phyloP scores from a whole-genome alignment of 2,888 invertebrate genomes.

The Azorinus chamasolen region DNA sequence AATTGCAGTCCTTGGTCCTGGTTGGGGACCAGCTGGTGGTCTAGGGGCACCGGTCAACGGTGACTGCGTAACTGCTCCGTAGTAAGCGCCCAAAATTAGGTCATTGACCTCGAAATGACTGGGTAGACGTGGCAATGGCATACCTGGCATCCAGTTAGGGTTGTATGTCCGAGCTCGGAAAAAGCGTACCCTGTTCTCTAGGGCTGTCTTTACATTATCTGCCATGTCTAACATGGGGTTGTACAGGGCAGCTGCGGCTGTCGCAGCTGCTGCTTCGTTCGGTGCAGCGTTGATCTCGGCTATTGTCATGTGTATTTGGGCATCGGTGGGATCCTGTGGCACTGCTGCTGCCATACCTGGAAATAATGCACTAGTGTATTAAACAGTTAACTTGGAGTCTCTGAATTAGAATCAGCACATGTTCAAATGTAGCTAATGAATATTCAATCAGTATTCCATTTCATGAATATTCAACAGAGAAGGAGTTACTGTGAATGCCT shows the following conservation, averaged over 20 bases:
- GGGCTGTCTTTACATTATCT: constrained; percentile 40
- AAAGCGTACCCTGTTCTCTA: constrained; percentile 47
- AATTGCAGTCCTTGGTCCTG: constrained; percentile 36
- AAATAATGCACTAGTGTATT: too few relatives aligned
- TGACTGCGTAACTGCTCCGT: constrained; percentile 28
- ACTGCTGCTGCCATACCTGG: too few relatives aligned
- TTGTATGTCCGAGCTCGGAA: constrained; percentile 41
- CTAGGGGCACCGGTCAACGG: background rate
- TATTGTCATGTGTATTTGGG: constrained; percentile 42
- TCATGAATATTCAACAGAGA: too few relatives aligned
- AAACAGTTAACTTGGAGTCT: too few relatives aligned
- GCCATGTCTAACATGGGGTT: constrained; percentile 47
- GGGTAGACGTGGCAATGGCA: constrained; percentile 44
- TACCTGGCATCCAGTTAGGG: constrained; percentile 34
- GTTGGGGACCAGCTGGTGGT: background rate
- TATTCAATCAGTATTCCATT: too few relatives aligned
- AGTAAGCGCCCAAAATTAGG: constrained; percentile 41
- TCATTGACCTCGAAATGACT: constrained; percentile 40
- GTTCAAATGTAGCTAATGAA: too few relatives aligned
- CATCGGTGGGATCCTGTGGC: constrained; percentile 28
- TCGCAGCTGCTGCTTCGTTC: constrained; percentile 36
- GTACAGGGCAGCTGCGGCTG: constrained; percentile 40
- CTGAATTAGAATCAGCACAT: too few relatives aligned
- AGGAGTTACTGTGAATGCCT: too few relatives aligned
- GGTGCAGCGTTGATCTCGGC: constrained; percentile 38